Conservation (phyloP, 2,797 vertebrate species). For the Cetoscarus ocellatus region DNA sequence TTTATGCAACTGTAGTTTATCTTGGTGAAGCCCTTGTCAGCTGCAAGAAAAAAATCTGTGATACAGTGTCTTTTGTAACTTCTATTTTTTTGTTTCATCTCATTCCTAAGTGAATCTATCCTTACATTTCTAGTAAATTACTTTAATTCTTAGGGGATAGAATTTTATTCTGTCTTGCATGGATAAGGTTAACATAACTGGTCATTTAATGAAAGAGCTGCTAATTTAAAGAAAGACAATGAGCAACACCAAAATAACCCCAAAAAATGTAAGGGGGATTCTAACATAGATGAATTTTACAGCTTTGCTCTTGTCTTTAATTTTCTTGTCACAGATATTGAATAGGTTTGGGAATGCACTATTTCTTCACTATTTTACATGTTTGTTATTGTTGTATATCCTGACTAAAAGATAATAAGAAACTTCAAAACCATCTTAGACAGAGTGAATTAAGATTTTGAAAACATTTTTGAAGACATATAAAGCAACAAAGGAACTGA, state of each 20-base stretch:
- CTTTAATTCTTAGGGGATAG: constrained; percentile 3
- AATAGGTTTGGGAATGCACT: constrained; percentile 20
- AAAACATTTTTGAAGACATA: constrained; percentile 32
- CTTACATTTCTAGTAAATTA: constrained; percentile 35
- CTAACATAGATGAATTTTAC: constrained; percentile 53
- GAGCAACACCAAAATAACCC: constrained; percentile 17
- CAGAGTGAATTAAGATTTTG: too few relatives aligned
- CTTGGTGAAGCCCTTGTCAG: constrained; percentile 39
- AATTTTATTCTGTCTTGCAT: constrained; percentile 1
- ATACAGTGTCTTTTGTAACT: constrained; percentile 9
- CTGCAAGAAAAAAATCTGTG: constrained; percentile 41
- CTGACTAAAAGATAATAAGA: constrained; percentile 30
- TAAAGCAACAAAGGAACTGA: constrained; percentile 39
- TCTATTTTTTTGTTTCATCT: constrained; percentile 40
- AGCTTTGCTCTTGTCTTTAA: constrained; percentile 22
- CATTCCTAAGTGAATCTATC: constrained; percentile 21
- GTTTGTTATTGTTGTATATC: constrained; percentile 15
- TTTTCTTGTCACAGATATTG: constrained; percentile 25
- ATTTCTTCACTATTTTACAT: constrained; percentile 7
- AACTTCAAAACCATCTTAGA: too few relatives aligned
- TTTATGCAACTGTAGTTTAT: constrained; percentile 42
- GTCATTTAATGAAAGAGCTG: constrained; percentile 10
- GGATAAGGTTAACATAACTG: constrained; percentile 2
- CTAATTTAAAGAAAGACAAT: background rate
- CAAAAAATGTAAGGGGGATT: constrained; percentile 43